Evolutionary conservation across 2,797 vertebrate species (phyloP).

Genomic region (Sebastes oblongus): DNA sequence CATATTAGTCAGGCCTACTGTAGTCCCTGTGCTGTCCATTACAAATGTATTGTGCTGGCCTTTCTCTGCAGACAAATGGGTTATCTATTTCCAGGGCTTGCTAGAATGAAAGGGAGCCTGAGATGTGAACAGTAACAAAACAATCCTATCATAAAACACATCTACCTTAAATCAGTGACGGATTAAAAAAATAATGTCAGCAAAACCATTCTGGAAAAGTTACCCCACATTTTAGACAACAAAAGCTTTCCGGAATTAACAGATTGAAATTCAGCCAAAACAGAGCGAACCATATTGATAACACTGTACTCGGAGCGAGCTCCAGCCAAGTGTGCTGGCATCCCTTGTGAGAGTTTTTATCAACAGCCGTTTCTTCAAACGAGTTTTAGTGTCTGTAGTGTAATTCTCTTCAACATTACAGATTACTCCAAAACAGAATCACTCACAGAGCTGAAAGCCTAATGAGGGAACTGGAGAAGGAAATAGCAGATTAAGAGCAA

Average conservation of each 20-base stretch:
- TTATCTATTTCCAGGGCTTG: conserved; percentile 29
- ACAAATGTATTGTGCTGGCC: conserved; percentile 23
- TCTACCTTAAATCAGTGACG: conserved; percentile 13
- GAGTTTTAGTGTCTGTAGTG: conserved; percentile 28
- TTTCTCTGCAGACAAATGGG: conserved; percentile 28
- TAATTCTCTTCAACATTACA: conserved; percentile 32
- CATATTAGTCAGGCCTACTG: conserved; percentile 41
- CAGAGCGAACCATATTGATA: conserved; percentile 23
- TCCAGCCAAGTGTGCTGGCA: conserved; percentile 37
- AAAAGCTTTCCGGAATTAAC: conserved; percentile 26
- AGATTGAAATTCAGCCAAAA: conserved; percentile 32
- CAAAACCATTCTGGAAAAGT: not conserved
- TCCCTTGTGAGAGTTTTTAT: conserved; percentile 17
- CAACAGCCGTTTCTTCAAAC: conserved; percentile 53
- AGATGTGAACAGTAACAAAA: conserved; percentile 18
- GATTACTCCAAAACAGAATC: conserved; percentile 34
- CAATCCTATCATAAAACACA: not conserved
- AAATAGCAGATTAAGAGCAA: conserved; percentile 36
- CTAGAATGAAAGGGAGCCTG: not conserved
- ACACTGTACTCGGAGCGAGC: not conserved
- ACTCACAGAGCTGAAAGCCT: conserved; percentile 22
- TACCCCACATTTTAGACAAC: not conserved
- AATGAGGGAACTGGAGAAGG: conserved; percentile 30
- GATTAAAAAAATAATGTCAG: not conserved
- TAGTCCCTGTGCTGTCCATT: conserved; percentile 19